Evolutionary conservation across 2,797 vertebrate genomes (phyloP), one percentile per base, ranked within the genome.

Genomic region (Intellagama lesueurii): DNA sequence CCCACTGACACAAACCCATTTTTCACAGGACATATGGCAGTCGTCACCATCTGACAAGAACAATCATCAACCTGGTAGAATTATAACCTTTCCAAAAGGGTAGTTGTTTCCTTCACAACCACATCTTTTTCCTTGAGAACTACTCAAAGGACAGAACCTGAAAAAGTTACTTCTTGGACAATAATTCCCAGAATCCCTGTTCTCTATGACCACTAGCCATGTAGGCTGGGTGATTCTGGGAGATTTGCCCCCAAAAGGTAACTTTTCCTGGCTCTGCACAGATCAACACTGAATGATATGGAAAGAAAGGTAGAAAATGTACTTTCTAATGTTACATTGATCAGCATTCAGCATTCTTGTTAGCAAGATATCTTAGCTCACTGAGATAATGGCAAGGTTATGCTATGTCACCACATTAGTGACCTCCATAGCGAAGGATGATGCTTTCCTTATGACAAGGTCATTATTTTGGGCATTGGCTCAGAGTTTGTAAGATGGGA

Each of bases 401-500:
- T 3, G 0, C 56, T 47, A 68, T n/a, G 72, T 66, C 89, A 89
- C 70, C 6, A 49, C n/a, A 85, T 81, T 40, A 1, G 0, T 87
- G 77, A 44, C 83, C 47, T 83, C 92, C 75, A 76, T 2, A 7
- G 83, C 26, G 60, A 35, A 64, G n/a, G 26, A 90, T 68, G 0
- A 0, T 68, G 7, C 44, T 86, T 69, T 87, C 68, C 16, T 86
- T 81, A 49, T 28, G 8, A 26, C 0, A 1, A 70, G 8, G 1
- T 3, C 26, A 19, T 17, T 5, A 0, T 44, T 73, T 40, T 75
- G 19, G 73, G 3, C 76, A 66, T 7, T 82, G 49, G 44, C 7
- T 89, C 0, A 0, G 86, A 22, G 30, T 0, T 0, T 14, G 28
- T 22, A 35, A 19, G 68, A 69, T 0, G 0, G 64, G 66, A 1